Evolutionary conservation across 2,113 vertebrate species (phyloP).

Genomic region (Damaliscus lunatus): DNA sequence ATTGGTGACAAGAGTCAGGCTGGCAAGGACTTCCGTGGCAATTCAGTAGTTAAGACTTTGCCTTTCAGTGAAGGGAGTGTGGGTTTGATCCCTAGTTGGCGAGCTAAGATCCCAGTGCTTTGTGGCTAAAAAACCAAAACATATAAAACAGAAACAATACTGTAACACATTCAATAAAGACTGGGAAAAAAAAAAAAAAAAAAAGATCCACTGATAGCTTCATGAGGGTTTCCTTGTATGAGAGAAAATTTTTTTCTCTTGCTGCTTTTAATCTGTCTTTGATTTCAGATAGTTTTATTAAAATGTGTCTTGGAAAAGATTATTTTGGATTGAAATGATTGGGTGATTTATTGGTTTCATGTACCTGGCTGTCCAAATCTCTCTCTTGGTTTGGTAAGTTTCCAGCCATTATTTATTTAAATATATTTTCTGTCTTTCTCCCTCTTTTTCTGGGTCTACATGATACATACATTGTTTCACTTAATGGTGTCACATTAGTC

Average conservation of each 20-base stretch:
- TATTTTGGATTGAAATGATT: background rate
- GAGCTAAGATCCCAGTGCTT: background rate
- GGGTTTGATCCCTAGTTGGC: background rate
- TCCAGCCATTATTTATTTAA: background rate
- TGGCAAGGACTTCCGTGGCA: background rate
- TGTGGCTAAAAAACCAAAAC: background rate
- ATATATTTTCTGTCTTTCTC: background rate
- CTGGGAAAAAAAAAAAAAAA: no score
- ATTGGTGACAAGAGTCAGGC: no score
- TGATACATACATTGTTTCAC: background rate
- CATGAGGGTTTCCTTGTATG: background rate
- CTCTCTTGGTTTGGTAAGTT: background rate
- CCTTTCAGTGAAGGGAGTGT: background rate
- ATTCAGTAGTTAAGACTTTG: background rate
- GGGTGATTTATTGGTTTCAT: background rate
- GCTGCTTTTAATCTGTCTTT: background rate
- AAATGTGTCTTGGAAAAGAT: background rate
- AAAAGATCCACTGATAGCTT: background rate
- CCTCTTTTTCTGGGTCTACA: background rate
- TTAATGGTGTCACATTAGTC: background rate
- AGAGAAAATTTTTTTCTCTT: background rate
- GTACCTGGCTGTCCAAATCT: background rate
- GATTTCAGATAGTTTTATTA: background rate
- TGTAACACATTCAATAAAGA: background rate
- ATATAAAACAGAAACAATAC: background rate